Conservation (phyloP, 2,113 vertebrate species). For the Pipa parva region DNA sequence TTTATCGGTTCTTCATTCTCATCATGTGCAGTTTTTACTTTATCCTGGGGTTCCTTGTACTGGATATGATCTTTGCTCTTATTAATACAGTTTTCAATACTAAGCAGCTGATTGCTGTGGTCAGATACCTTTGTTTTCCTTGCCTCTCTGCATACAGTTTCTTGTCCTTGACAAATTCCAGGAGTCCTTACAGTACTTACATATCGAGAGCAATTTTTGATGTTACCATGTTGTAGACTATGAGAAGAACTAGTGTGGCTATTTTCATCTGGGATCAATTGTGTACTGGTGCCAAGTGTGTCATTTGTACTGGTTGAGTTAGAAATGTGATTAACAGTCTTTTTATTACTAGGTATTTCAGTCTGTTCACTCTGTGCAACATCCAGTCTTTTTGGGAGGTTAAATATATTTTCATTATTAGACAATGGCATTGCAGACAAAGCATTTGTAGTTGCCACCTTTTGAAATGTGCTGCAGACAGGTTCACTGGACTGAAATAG, state of each 20-base stretch:
- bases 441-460: slow-evolving; percentile 54
- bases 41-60: slow-evolving; percentile 59
- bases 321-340: slow-evolving; percentile 52
- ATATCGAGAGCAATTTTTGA: slow-evolving; percentile 70
- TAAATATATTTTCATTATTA: slow-evolving; percentile 56
- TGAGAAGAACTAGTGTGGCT: slow-evolving; percentile 52
- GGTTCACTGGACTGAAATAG: slow-evolving; percentile 66
- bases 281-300: slow-evolving; percentile 70
- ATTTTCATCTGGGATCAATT: slow-evolving; percentile 51
- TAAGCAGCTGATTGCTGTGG: slow-evolving; percentile 61
- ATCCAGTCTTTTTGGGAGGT: slow-evolving; percentile 53
- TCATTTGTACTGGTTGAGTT: slow-evolving; percentile 52
- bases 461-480: slow-evolving; percentile 73
- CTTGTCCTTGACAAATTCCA: slow-evolving; percentile 68
- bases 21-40: slow-evolving; percentile 59
- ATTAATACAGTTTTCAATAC: slow-evolving; percentile 63
- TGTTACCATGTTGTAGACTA: slow-evolving; percentile 61
- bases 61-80: slow-evolving; percentile 59
- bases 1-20: slow-evolving; percentile 74
- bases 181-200: slow-evolving; percentile 59
- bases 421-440: slow-evolving; percentile 53
- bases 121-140: slow-evolving; percentile 54
- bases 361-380: slow-evolving; percentile 59
- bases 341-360: slow-evolving; percentile 53
- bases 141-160: slow-evolving; percentile 52